phyloP scores from a whole-genome alignment of 1,140 invertebrate species.

The Orchestia grillus region DNA sequence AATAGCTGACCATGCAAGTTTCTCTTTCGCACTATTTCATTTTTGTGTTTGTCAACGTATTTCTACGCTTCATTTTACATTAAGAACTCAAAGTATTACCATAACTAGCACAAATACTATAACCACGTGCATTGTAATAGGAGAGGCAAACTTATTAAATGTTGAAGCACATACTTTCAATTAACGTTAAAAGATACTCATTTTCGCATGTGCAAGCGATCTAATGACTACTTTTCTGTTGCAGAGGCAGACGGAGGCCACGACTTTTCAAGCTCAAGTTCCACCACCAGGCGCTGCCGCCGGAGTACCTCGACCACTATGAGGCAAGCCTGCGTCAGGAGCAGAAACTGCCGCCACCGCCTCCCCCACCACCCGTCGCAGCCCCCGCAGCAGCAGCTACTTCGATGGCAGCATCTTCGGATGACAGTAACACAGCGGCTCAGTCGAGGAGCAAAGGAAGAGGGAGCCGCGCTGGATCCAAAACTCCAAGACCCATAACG shows the following conservation, averaged over 20 bases:
- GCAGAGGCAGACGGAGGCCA: conserved; percentile 77
- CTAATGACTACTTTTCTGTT: conserved; percentile 67
- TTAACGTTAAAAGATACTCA: background rate
- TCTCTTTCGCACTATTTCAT: background rate
- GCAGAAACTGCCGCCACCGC: conserved; percentile 61
- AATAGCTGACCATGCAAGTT: background rate
- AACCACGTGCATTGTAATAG: background rate
- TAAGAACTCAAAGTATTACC: background rate
- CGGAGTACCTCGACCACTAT: conserved; percentile 84
- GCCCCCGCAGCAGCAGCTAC: conserved; percentile 59
- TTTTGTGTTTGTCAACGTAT: background rate
- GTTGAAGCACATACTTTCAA: background rate
- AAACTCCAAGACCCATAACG: conserved; percentile 63
- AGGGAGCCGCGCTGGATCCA: conserved; percentile 62
- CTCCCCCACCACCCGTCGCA: conserved; percentile 62
- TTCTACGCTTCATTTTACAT: too few species aligned
- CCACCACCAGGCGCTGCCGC: conserved; percentile 84
- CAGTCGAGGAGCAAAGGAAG: conserved; percentile 28
- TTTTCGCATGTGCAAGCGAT: background rate
- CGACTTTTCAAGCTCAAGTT: conserved; percentile 82
- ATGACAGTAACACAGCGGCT: background rate
- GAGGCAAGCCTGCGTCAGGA: conserved; percentile 72
- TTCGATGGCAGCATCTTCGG: conserved; percentile 33
- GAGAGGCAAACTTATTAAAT: background rate
- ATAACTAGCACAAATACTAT: background rate